These are phyloP conservation scores for Clarias magur DNA, from an alignment of 2,113 vertebrate genomes.

Conservation along the genomic window DNA sequence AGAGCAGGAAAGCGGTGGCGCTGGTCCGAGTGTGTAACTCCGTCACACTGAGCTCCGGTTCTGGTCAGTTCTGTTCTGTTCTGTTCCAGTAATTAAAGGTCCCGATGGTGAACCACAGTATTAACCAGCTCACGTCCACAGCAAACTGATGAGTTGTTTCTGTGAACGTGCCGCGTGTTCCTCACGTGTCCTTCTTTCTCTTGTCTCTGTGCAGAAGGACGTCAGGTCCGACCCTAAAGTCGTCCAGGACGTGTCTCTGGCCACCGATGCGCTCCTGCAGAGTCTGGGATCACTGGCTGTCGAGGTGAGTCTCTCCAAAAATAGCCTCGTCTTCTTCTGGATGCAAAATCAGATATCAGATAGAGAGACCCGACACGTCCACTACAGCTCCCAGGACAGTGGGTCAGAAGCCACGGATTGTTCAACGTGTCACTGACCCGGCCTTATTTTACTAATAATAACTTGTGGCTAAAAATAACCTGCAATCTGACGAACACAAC, in stretches of 20 bases:
- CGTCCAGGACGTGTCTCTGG: constrained; percentile 77
- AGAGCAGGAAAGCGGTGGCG: neutral
- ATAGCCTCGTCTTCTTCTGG: constrained; percentile 17
- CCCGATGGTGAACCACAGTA: neutral
- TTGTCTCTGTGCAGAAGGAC: constrained; percentile 69
- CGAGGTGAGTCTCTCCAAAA: constrained; percentile 74
- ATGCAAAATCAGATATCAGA: neutral
- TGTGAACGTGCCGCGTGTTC: neutral
- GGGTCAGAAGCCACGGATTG: neutral
- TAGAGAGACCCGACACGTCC: neutral
- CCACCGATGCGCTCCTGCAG: constrained; percentile 76
- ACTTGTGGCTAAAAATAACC: neutral
- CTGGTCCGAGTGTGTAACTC: constrained; percentile 7
- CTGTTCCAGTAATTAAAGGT: constrained; percentile 9
- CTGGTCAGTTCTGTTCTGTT: constrained; percentile 43
- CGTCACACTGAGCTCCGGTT: constrained; percentile 24
- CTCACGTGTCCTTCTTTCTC: constrained; percentile 18
- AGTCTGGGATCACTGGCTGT: constrained; percentile 77
- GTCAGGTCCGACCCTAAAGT: constrained; percentile 76
- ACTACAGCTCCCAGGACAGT: neutral
- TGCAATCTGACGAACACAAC: neutral
- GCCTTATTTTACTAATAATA: neutral
- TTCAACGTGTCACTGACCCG: neutral
- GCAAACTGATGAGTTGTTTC: neutral
- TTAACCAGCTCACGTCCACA: neutral